Evolutionary conservation across 2,797 vertebrate genomes (phyloP).

Genomic region (Coluber constrictor): DNA sequence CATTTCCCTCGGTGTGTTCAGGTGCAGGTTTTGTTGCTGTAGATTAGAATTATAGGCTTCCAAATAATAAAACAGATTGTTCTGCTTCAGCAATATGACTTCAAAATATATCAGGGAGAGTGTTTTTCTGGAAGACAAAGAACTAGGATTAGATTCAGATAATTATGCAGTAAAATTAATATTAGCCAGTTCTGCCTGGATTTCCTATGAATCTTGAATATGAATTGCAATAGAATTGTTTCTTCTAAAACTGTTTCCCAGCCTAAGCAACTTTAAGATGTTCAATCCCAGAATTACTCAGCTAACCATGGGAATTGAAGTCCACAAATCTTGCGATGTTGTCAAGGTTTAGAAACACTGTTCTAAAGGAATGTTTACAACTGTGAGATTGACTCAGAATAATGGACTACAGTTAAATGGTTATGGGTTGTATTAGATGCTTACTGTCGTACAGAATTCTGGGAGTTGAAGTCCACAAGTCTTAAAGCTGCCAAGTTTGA

Average conservation of each 20-base stretch:
- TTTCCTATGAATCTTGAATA: not conserved
- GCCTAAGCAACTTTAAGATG: not conserved
- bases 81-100: fast-evolving
- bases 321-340: not conserved
- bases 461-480: too few relatives aligned
- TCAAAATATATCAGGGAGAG: fast-evolving
- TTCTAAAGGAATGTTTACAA: not conserved
- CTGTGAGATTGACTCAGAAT: not conserved
- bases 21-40: not conserved
- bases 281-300: not conserved
- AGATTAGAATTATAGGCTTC: not conserved
- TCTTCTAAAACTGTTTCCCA: not conserved
- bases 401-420: not conserved
- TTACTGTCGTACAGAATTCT: not conserved
- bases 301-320: not conserved
- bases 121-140: not conserved
- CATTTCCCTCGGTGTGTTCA: fast-evolving
- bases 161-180: not conserved
- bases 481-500: too few relatives aligned
- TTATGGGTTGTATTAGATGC: not conserved
- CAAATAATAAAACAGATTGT: not conserved
- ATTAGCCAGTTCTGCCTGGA: not conserved
- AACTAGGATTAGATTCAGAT: not conserved
- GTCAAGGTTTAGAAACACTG: not conserved
- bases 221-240: not conserved